A percentile compares a stretch with the other conserved stretches of the same genome.
phyloP scores from a whole-genome alignment of 2,113 vertebrate genomes.

The Bubo blakistoni region DNA sequence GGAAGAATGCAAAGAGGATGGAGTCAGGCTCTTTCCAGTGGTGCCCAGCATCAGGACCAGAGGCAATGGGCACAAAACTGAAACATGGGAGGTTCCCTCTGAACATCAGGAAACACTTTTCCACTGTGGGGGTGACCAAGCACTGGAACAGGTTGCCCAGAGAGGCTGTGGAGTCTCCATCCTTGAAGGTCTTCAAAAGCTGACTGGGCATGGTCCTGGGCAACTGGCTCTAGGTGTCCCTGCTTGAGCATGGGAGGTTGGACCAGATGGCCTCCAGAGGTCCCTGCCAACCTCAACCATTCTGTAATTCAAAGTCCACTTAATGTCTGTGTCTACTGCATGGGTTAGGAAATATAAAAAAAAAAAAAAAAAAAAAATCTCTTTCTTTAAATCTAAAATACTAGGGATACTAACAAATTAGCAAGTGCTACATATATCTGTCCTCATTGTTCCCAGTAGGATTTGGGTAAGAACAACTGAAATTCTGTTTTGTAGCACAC shows the following conservation, averaged over 20 bases:
- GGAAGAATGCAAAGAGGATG: neutral
- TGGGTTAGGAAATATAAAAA: neutral
- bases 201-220: neutral
- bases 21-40: neutral
- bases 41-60: neutral
- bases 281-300: neutral
- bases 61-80: neutral
- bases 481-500: neutral
- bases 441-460: fast-evolving
- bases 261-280: neutral
- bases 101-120: neutral
- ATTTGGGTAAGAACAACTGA: neutral
- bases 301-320: neutral
- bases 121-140: neutral
- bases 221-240: neutral
- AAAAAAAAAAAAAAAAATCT: too few relatives aligned
- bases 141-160: neutral
- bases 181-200: neutral
- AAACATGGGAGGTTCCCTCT: neutral
- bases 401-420: neutral
- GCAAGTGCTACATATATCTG: neutral
- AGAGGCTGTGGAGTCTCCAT: neutral
- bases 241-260: neutral
- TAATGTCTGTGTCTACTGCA: neutral
- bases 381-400: neutral